Evolutionary conservation across 2,113 vertebrate species (phyloP).

Genomic region (Tinamus guttatus): DNA sequence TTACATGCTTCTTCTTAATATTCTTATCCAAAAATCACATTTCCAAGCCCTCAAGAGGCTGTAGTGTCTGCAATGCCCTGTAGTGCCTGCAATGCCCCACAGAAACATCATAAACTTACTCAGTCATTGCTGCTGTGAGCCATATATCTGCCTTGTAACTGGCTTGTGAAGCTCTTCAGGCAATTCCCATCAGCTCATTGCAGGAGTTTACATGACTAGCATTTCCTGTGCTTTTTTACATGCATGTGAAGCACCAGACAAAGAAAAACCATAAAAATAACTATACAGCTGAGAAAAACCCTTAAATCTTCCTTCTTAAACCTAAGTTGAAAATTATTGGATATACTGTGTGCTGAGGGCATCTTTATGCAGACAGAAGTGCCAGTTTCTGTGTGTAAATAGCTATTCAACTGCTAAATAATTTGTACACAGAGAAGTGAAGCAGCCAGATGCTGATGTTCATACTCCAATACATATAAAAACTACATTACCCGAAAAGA

Average conservation of each 20-base stretch:
- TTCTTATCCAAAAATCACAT: neutral
- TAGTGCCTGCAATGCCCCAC: too few relatives aligned
- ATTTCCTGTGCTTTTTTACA: neutral
- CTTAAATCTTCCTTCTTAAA: neutral
- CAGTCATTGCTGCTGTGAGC: neutral
- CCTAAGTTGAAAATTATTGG: neutral
- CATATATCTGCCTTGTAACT: neutral
- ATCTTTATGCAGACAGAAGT: neutral
- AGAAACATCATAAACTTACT: neutral
- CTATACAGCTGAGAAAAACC: neutral
- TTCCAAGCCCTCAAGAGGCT: neutral
- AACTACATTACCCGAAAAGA: constrained; percentile 89
- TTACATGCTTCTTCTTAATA: neutral
- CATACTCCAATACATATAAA: neutral
- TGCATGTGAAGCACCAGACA: neutral
- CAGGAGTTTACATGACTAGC: neutral
- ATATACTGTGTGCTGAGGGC: neutral
- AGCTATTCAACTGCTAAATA: neutral
- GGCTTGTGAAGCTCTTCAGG: neutral
- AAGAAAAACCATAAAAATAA: neutral
- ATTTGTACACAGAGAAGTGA: neutral
- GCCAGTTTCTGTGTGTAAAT: neutral
- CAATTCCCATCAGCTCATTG: neutral
- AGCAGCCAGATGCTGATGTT: neutral
- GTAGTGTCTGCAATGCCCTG: neutral